Base-by-base conservation (phyloP, 2,888 invertebrate genomes). In the Heliconius ethilla region DNA sequence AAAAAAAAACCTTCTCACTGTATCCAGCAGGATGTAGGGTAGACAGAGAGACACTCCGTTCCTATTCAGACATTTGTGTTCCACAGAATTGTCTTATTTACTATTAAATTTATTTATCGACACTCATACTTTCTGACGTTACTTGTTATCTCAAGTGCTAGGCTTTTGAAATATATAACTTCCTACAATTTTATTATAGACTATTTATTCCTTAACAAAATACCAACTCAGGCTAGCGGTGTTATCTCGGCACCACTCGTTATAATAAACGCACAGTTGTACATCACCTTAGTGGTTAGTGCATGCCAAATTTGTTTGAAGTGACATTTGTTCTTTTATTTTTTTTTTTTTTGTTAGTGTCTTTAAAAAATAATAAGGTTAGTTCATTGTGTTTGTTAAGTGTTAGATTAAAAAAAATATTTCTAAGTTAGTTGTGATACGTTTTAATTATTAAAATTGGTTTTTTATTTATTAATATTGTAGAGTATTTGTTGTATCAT, bases 251-350 rank as follows among this genome's bases (percentile, higher is more conserved):
- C 27, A 40, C 25, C 69, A 45, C n/a, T 33, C 69, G 40, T 40
- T 69, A 45, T 69, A 69, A 25, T 69, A n/a, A 40, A 25, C 27
- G 15, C 45, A 25, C 69, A 69, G 69, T 45, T 69, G 45, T 45
- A 69, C 15, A 25, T 40, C 25, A 69, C 67, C 25, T 69, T 45
- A 69, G 25, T 45, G 15, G 15, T 25, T 9, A 45, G 69, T 45
- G 45, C 18, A 40, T 45, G 69, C 25, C 25, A 69, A 69, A 40
- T 45, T 45, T 9, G 67, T 18, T 15, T 27, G 25, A 69, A 45
- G 40, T 45, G 69, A 37, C 37, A 11, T 37, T 37, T 25, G 40
- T 67, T 67, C 22, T n/a, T 29, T 37, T 51, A 51, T 51, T 51
- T 51, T n/a, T n/a, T n/a, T 51, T 51, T 7, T 6, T 51, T 7